Base-by-base conservation (phyloP, 2,797 vertebrate genomes). In the Rhabdomys pumilio region DNA sequence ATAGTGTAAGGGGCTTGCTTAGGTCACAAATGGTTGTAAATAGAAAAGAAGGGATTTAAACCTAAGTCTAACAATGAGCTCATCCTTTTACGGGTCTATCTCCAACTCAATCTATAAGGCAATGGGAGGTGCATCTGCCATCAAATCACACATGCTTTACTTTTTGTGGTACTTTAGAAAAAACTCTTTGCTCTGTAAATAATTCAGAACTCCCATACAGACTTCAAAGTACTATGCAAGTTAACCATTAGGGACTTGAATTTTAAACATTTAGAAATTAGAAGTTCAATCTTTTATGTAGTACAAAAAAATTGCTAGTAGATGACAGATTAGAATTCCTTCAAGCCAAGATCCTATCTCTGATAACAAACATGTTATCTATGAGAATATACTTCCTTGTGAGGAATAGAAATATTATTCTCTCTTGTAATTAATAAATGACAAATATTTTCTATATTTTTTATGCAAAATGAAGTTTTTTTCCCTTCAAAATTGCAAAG, bases 251-350 rank as follows among this genome's bases (percentile, higher is more conserved):
- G 80, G 59, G 96, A 84, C 4, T 3, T 92, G 41, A 14, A 80
- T 87, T 88, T 93, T 95, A 75, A 97, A 90, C 81, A 31, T 47
- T 93, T 92, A 50, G 57, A 81, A 63, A 12, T 81, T 80, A 90
- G 31, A 69, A 95, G 53, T 63, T 38, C 13, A 12, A 44, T 26
- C 12, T 93, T 76, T 93, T 89, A 80, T 81, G 95, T 76, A 59
- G 50, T 87, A 13, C 44, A 57, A 89, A 91, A 84, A 24, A 72
- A 93, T 85, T 94, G 47, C 24, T 91, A 92, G 61, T 61, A 95
- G 44, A 77, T 84, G 61, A 50, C 15, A 31, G 24, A 82, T 15
- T 67, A 84, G 20, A 31, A 69, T 77, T 95, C 73, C 11, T 90
- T 92, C 29, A 65, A 81, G 53, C 38, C 79, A 73, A 47, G 10